Base-by-base conservation (phyloP, 2,113 vertebrate species). In the Tragulus kanchil region DNA sequence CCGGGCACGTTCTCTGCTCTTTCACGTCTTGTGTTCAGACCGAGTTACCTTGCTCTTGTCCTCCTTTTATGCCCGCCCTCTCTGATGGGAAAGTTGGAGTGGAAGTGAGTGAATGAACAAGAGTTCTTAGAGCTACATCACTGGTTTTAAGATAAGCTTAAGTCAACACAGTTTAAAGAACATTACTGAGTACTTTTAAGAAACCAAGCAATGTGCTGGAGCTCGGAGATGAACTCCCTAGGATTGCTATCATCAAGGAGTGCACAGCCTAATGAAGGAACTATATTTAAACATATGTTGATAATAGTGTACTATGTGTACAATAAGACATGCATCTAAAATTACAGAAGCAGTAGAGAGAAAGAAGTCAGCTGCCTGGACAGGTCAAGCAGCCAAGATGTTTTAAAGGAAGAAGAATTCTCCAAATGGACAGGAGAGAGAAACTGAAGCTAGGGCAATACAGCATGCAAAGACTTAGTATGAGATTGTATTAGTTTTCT, bases 141-240 rank as follows among this genome's bases (percentile, higher is more conserved):
- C 0, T 95, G 11, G 21, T 78, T 95, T 96, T 89, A 86, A 95
- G 67, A 59, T 90, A 88, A 94, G 61, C 21, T 87, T 48, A 90
- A 83, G 69, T 93, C 59, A 56, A 64, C 7, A 69, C 12, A 58
- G 19, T 82, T 50, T 93, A 65, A 64, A 73, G 77, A 89, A 64
- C n/a, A 71, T 50, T 36, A 69, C 13, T 5, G 0, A 94, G 23
- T 12, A 89, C 16, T 65, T 96, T 42, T 31, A 61, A 78, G 59
- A 91, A 61, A 56, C 19, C 79, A 92, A 52, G 21, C 28, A 94
- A 58, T 28, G 8, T 50, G 21, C 78, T 36, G 45, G 13, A 48
- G 26, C 61, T 90, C 16, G 42, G 31, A 19, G 67, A 62, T 69
- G 21, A 81, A 19, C 14, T 45, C 8, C 56, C 26, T 16, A 58